Conservation (phyloP, 2,888 invertebrate genomes). For the Spisula solida region DNA sequence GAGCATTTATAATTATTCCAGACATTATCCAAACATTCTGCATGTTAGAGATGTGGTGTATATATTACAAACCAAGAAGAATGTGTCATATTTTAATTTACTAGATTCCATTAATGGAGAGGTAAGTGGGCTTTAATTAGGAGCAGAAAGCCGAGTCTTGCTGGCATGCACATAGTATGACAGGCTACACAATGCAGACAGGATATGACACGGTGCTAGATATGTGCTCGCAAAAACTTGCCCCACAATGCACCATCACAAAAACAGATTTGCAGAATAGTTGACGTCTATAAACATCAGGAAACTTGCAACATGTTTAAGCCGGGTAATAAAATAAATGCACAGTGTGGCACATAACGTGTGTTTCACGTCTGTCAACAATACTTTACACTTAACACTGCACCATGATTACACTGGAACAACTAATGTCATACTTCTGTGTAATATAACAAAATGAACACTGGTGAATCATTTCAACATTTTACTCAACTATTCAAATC, state of each 20-base stretch:
- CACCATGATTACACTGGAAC: conserved; percentile 9
- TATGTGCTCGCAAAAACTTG: not conserved
- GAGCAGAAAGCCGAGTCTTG: not conserved
- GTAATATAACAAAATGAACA: not conserved
- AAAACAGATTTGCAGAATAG: conserved; percentile 11
- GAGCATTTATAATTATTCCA: no score
- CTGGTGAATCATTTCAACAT: not conserved
- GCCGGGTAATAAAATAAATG: not conserved
- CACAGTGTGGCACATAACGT: not conserved
- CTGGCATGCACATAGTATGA: not conserved
- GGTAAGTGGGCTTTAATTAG: conserved; percentile 10
- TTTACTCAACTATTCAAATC: not conserved
- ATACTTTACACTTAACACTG: not conserved
- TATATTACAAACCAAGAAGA: not conserved
- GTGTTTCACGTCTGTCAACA: conserved; percentile 13
- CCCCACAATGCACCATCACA: not conserved
- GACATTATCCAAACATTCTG: no score
- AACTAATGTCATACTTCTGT: conserved; percentile 7
- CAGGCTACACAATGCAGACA: not conserved
- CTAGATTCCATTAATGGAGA: not conserved
- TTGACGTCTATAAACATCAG: conserved; percentile 1
- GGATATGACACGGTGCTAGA: not conserved
- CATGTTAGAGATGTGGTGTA: no score
- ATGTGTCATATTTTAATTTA: not conserved
- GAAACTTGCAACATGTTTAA: not conserved